Percentiles rank a stretch among this genome's conserved stretches.
Evolutionary conservation across 2,888 invertebrate species (phyloP).

Genomic region (Epicampocera succincta): DNA sequence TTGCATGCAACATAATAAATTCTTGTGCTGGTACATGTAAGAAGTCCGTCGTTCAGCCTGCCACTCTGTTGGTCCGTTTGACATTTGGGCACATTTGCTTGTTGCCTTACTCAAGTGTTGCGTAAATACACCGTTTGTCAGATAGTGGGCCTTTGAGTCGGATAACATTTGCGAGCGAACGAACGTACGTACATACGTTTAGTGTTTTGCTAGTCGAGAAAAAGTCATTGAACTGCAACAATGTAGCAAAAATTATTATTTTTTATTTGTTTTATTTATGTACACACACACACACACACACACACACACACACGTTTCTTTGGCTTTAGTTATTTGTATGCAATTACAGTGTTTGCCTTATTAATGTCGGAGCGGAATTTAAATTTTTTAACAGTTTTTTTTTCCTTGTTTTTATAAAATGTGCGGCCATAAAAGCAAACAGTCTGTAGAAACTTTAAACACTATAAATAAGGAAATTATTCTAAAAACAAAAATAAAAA

Average conservation of each 20-base stretch:
- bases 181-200: neutral
- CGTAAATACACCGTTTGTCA: constrained; percentile 1
- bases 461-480: too few relatives aligned
- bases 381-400: neutral
- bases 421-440: neutral
- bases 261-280: constrained; percentile 19
- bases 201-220: constrained; percentile 19
- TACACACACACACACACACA: too few relatives aligned
- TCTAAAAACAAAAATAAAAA: too few relatives aligned
- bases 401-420: neutral
- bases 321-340: neutral
- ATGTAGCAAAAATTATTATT: constrained; percentile 43
- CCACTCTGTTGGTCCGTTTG: neutral
- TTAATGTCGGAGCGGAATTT: constrained; percentile 13
- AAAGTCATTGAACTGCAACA: constrained; percentile 66
- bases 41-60: constrained; percentile 6
- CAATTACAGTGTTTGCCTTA: neutral
- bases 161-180: neutral
- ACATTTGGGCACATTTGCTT: constrained; percentile 5
- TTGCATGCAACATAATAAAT: constrained; percentile 47
- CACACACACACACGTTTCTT: too few relatives aligned
- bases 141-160: neutral
- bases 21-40: constrained; percentile 9
- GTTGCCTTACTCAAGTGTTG: constrained; percentile 8
- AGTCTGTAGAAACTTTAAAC: too few relatives aligned